Base-by-base conservation (phyloP, 2,888 invertebrate genomes). In the Sicus ferrugineus region DNA sequence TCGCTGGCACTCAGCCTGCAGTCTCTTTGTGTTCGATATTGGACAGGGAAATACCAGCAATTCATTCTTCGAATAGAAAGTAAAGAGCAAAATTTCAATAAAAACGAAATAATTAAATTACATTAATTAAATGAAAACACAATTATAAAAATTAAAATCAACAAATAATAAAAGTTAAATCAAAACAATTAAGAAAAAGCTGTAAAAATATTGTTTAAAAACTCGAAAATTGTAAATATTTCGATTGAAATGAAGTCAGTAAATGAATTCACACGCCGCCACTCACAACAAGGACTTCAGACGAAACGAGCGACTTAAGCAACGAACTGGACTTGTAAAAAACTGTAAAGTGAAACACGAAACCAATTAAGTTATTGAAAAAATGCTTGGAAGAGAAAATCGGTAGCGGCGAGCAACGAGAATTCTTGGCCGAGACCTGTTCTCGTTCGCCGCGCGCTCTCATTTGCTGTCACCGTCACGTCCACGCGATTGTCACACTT, bases 401-500 rank as follows among this genome's bases (percentile, higher is more conserved):
- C n/a, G 34, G 9, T 34, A 7, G 34, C 14, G 34, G 7, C 34
- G 34, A 34, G 34, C 14, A 7, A 14, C 9, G 14, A 34, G 34
- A 34, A 34, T 34, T 34, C 34, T 9, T 34, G 7, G 14, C 14
- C 2, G 1, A 34, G 42, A 42, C 14, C 42, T 42, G n/a, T 14
- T n/a, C 14, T n/a, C 14, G 42, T n/a, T 4, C 42, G 14, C 3
- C 9, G 1, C 3, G n/a, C 42, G 42, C 14, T 42, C 42, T 42
- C 16, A n/a, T 42, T 42, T 42, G n/a, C 16, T 42, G 42, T 42
- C 42, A 42, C 16, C 42, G 42, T 42, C 42, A 2, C 42, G 42
- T 42, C n/a, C 42, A 42, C 42, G 16, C 54, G 28, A 54, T 16
- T 54, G 23, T 28, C 54, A 54, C 54, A 54, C 54, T 54, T 26